phyloP scores from a whole-genome alignment of 30 jellyfish, hydroid and myxozoan genomes.

The Cassiopea andromeda region DNA sequence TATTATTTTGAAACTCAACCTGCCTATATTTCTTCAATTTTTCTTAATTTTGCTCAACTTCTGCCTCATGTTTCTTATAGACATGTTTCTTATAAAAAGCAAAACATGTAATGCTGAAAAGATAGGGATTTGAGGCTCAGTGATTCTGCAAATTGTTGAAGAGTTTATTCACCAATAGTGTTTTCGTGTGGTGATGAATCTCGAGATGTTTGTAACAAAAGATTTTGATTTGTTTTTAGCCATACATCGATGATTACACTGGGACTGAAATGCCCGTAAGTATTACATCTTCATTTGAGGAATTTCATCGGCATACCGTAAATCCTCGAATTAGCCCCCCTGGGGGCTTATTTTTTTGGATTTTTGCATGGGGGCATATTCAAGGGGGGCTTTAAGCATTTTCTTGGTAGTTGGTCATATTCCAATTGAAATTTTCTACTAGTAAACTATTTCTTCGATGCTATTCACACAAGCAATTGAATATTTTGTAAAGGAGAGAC shows the following conservation, averaged over 20 bases:
- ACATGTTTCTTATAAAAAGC: too few relatives aligned
- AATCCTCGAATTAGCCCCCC: background rate
- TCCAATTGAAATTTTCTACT: too few relatives aligned
- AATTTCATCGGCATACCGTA: background rate
- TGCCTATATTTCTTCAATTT: too few relatives aligned
- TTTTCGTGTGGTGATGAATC: background rate
- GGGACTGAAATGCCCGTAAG: slow-evolving; percentile 99
- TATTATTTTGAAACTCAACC: too few relatives aligned
- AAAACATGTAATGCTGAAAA: background rate
- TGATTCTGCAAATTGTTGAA: too few relatives aligned
- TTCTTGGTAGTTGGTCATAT: too few relatives aligned
- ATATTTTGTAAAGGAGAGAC: too few relatives aligned
- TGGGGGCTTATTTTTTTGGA: background rate
- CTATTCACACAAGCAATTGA: too few relatives aligned
- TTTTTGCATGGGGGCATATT: background rate
- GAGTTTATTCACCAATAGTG: too few relatives aligned
- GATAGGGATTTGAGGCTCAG: background rate
- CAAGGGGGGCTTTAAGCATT: background rate
- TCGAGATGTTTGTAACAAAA: background rate
- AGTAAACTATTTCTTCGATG: too few relatives aligned
- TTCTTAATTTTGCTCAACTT: too few relatives aligned
- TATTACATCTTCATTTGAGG: background rate
- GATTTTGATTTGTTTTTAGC: slow-evolving; percentile 54
- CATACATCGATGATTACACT: slow-evolving; percentile 91
- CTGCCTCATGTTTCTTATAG: too few relatives aligned